A percentile compares a stretch with the other conserved stretches of the same genome.
Evolutionary conservation across 92 coral and sea anemone species (phyloP).

Genomic region (Palythoa grandiflora): DNA sequence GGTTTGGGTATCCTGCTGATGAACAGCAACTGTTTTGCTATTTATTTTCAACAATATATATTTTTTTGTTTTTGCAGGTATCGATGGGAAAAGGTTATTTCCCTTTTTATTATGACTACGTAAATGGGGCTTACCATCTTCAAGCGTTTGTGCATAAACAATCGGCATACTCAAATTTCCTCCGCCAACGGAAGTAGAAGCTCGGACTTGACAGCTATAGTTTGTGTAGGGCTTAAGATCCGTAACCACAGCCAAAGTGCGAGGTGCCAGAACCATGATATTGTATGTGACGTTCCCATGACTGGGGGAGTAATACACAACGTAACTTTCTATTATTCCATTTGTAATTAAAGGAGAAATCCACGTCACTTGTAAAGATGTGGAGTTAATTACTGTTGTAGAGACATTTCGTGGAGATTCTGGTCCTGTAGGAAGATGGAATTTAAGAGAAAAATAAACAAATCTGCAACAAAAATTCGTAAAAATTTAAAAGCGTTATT

Average conservation of each 20-base stretch:
- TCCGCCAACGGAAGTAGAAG: constrained; percentile 62
- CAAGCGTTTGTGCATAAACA: constrained; percentile 49
- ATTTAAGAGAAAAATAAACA: neutral
- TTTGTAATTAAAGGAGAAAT: constrained; percentile 60
- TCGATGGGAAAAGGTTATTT: no score
- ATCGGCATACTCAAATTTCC: constrained; percentile 54
- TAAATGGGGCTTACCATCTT: constrained; percentile 61
- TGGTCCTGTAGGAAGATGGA: constrained; percentile 50
- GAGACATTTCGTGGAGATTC: constrained; percentile 54
- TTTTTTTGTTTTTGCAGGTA: no score
- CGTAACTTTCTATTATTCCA: constrained; percentile 59
- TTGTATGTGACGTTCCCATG: neutral
- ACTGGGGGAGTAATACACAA: constrained; percentile 46
- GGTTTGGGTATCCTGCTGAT: no score
- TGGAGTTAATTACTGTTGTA: constrained; percentile 34
- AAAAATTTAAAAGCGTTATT: neutral
- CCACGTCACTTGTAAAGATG: constrained; percentile 63
- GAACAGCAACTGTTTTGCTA: no score
- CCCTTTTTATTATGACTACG: neutral
- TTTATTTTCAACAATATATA: no score
- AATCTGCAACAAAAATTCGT: neutral
- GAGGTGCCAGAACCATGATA: constrained; percentile 30
- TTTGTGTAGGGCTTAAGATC: constrained; percentile 56
- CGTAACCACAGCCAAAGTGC: constrained; percentile 9
- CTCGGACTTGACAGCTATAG: constrained; percentile 64